Conservation (phyloP, 1,140 invertebrate genomes). For the Drosophila subobscura region DNA sequence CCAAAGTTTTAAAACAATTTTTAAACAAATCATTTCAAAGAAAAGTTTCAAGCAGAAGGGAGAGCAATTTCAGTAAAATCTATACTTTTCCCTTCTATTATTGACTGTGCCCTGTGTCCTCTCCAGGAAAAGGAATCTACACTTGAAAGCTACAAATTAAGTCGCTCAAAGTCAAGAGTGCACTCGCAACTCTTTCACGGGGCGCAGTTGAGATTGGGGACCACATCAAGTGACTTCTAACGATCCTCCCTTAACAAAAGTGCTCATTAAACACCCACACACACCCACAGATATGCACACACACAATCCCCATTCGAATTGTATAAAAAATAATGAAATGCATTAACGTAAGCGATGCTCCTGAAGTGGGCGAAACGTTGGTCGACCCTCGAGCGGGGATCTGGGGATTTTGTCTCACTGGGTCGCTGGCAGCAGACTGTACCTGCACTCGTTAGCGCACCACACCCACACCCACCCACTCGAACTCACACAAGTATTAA, state of each 20-base stretch:
- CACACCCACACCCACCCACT: conserved; percentile 6
- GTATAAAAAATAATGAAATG: conserved; percentile 76
- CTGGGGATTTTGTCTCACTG: conserved; percentile 46
- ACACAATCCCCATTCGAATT: conserved; percentile 42
- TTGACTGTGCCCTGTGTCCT: too few relatives aligned
- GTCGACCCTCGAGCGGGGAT: conserved; percentile 19
- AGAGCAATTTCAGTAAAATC: too few relatives aligned
- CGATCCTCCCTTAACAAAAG: conserved; percentile 51
- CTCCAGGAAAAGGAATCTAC: too few relatives aligned
- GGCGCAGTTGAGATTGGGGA: background rate
- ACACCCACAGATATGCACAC: conserved; percentile 11
- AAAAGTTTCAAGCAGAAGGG: too few relatives aligned
- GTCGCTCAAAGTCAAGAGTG: conserved; percentile 38
- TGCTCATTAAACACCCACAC: conserved; percentile 63
- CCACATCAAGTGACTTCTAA: conserved; percentile 65
- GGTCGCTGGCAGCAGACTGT: conserved; percentile 37
- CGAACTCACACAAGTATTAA: background rate
- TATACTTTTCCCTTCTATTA: too few relatives aligned
- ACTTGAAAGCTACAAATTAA: conserved; percentile 16
- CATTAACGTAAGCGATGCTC: conserved; percentile 57
- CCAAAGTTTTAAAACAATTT: too few relatives aligned
- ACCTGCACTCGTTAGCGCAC: conserved; percentile 67
- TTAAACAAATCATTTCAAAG: too few relatives aligned
- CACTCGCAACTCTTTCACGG: conserved; percentile 25
- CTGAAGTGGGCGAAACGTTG: conserved; percentile 24